Evolutionary conservation across 2,888 invertebrate genomes (phyloP).

Genomic region (Dasysyrphus tricinctus): DNA sequence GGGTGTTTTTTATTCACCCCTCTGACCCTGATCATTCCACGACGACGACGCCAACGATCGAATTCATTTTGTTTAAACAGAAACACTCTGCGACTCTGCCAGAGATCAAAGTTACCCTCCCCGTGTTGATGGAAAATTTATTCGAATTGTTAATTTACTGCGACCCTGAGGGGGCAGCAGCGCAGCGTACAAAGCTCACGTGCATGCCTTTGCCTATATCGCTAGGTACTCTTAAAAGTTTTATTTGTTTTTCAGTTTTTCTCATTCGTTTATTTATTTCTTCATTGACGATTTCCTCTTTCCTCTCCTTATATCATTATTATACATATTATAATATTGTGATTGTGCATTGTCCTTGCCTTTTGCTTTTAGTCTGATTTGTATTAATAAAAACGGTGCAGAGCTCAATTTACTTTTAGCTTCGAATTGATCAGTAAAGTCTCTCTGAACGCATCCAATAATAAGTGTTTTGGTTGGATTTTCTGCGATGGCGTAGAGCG

Average conservation of each 20-base stretch:
- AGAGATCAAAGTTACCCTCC: conserved; percentile 73
- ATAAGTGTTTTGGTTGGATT: conserved; percentile 43
- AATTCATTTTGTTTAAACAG: conserved; percentile 43
- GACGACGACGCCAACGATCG: conserved; percentile 41
- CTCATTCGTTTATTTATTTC: conserved; percentile 20
- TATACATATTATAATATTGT: not conserved
- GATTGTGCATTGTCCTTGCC: conserved; percentile 55
- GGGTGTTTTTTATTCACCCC: not conserved
- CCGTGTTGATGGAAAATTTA: conserved; percentile 61
- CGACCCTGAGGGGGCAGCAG: conserved; percentile 67
- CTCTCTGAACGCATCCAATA: conserved; percentile 56
- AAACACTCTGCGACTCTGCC: conserved; percentile 39
- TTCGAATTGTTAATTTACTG: conserved; percentile 69
- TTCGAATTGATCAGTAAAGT: conserved; percentile 53
- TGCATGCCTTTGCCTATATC: conserved; percentile 24
- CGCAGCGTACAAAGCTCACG: conserved; percentile 30
- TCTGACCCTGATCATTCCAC: conserved; percentile 6
- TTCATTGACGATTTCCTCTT: conserved; percentile 19
- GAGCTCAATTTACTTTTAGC: conserved; percentile 51
- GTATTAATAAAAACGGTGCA: conserved; percentile 64
- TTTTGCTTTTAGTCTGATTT: conserved; percentile 57
- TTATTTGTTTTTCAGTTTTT: conserved; percentile 26
- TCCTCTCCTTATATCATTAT: conserved; percentile 12
- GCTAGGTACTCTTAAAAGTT: not conserved
- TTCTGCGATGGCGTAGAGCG: conserved; percentile 7